Evolutionary conservation across 2,797 vertebrate species (phyloP).

Genomic region (Neosalanx taihuensis): DNA sequence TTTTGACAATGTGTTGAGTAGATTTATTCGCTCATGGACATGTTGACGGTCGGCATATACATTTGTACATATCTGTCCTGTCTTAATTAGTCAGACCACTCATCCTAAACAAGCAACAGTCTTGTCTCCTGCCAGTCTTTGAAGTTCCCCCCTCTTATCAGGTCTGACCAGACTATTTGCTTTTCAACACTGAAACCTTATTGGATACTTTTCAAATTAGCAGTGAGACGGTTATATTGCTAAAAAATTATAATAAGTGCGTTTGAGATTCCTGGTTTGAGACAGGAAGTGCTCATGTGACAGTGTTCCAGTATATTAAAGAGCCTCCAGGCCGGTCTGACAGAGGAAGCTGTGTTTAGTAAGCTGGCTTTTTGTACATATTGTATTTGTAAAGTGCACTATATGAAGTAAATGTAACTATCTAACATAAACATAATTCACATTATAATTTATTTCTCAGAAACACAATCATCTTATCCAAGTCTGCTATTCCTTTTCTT

Average conservation of each 20-base stretch:
- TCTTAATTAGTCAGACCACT: neutral
- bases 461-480: neutral
- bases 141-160: neutral
- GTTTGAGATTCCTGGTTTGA: neutral
- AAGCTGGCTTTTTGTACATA: conserved; percentile 1
- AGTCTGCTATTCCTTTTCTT: neutral
- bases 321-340: no score
- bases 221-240: neutral
- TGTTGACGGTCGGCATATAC: no score
- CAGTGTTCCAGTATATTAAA: neutral
- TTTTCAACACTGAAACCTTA: conserved; percentile 3
- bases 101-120: neutral
- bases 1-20: neutral
- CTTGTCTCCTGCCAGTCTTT: neutral
- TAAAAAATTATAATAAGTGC: neutral
- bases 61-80: neutral
- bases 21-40: neutral
- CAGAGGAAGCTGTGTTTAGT: neutral
- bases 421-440: neutral
- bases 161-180: neutral
- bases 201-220: neutral
- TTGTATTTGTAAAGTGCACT: neutral
- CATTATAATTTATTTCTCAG: neutral
- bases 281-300: neutral
- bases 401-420: neutral